Evolutionary conservation across 2,797 vertebrate species (phyloP), one percentile per base, ranked within the genome.

Genomic region (Cynodonichthys magdalenae): DNA sequence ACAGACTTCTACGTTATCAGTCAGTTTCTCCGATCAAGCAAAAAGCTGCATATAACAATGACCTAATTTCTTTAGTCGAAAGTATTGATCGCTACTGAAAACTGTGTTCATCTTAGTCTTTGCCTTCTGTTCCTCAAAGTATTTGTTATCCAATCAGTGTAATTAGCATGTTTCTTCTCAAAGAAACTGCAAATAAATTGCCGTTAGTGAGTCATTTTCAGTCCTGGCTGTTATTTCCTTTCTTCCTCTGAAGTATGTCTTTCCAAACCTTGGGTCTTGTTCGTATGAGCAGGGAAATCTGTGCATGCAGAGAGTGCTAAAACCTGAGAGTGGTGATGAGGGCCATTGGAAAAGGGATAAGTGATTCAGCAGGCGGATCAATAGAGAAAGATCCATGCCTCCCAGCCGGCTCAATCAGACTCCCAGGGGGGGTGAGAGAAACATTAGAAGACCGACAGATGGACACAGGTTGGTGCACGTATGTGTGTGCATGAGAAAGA

Each of bases 281-380:
- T 66, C 58, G 69, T 19, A 55, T 53, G 39, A 73, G 81, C 72
- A 48, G 65, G 68, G 78, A 83, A 87, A 84, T 70, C 44, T 74
- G 71, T 69, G 72, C 78, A 79, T 83, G 87, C 69, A 42, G 69
- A 59, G 82, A 87, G 84, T 79, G 89, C 82, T 89, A 82, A 87
- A 87, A 86, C 71, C 77, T 74, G 79, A 85, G 79, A 63, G 83
- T 69, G 85, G 81, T 80, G 90, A 90, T 87, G 85, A 87, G 88
- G 87, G 86, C 89, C 88, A 88, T 84, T 83, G 91, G 89, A 87
- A 90, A 89, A 89, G 84, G 88, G 88, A 92, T 92, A 92, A 92
- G 91, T 92, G 90, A 92, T 92, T 92, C 89, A 89, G 86, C 86
- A 71, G 83, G 86, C 71, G 3, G 88, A 92, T 92, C 90, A 85